phyloP scores from a whole-genome alignment of 2,113 vertebrate species.

The Bubo blakistoni region DNA sequence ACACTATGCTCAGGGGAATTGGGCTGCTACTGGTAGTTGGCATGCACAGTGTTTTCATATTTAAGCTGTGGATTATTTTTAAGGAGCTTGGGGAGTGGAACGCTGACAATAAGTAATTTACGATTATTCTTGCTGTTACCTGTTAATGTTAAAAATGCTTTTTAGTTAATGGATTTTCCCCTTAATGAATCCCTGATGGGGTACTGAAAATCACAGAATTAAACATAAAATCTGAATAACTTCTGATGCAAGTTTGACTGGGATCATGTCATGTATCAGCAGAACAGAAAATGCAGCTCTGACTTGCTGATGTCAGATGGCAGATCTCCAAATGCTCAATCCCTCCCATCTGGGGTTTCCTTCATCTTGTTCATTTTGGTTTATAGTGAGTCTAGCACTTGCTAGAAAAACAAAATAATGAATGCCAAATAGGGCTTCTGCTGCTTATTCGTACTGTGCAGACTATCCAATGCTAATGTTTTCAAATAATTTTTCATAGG shows the following conservation, averaged over 20 bases:
- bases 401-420: conserved; percentile 25
- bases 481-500: not conserved
- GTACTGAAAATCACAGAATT: not conserved
- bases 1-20: not conserved
- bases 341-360: conserved; percentile 14
- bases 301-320: not conserved
- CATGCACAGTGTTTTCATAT: not conserved
- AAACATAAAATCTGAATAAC: not conserved
- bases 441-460: not conserved
- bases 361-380: conserved; percentile 18
- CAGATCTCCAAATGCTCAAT: not conserved
- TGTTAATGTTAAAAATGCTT: not conserved
- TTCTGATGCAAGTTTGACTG: not conserved
- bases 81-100: not conserved
- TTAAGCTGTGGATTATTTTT: not conserved
- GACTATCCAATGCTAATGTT: not conserved
- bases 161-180: not conserved
- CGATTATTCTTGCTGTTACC: not conserved
- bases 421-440: not conserved
- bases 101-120: not conserved
- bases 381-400: not conserved
- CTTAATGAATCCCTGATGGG: not conserved
- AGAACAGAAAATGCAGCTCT: not conserved
- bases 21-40: not conserved
- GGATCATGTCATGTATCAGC: not conserved